Base-by-base conservation (phyloP, 2,797 vertebrate species). In the Sarcoramphus papa region DNA sequence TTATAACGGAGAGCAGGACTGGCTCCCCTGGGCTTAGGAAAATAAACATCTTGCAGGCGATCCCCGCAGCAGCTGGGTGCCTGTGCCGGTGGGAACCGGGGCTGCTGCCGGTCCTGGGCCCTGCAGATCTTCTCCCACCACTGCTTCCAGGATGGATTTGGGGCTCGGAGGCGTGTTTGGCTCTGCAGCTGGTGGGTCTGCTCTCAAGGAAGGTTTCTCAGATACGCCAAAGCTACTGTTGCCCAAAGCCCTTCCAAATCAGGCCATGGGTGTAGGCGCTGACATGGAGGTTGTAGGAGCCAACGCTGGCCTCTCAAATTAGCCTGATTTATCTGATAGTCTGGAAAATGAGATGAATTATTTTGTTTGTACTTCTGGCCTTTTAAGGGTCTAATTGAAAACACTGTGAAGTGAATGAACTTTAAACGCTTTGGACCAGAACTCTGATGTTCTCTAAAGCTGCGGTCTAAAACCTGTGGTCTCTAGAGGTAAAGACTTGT, bases 141-240 rank as follows among this genome's bases (percentile, higher is more conserved):
- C 2, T 31, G n/a, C 67, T 14, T 37, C 8, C 12, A 20, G 57
- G 47, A 3, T 31, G 51, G 65, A 10, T 28, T 2, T 68, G 47
- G 28, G 51, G 28, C 63, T 69, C 2, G 2, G 73, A 65, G 74
- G 15, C 22, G 20, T 21, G 28, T 70, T 20, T 0, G 12, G 37
- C 51, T 56, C 47, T 35, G 56, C 19, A 64, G 31, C 28, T 57
- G 5, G 8, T 40, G 21, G n/a, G 20, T 48, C 57, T 76, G 22
- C 33, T 63, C n/a, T 51, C 12, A 30, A 5, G 43, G 59, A 81
- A 37, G 31, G 35, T 45, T 75, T 37, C 20, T 59, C 50, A 9
- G 50, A 7, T 23, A 7, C 2, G 20, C 27, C 0, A 0, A 47
- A 75, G n/a, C 14, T 27, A 12, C 47, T 5, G 6, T 13, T 65